Conservation (phyloP, 1,140 invertebrate species). For the Elymnias hypermnestra region DNA sequence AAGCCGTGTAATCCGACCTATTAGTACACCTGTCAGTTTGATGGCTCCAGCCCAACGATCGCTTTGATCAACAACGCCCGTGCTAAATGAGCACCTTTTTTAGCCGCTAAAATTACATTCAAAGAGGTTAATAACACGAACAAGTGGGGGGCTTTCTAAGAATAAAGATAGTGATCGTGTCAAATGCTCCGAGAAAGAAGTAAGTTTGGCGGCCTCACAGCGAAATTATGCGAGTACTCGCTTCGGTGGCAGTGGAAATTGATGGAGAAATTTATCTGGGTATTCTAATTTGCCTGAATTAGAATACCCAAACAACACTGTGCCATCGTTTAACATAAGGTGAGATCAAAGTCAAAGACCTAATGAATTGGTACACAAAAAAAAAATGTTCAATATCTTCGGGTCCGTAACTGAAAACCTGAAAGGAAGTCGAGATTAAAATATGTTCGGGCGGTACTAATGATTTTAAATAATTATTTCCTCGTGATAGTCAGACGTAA, state of each 20-base stretch:
- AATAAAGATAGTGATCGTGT: constrained; percentile 50
- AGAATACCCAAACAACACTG: too few relatives aligned
- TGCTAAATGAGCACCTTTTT: constrained; percentile 54
- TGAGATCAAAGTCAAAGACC: too few relatives aligned
- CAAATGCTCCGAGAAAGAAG: constrained; percentile 32
- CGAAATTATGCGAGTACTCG: too few relatives aligned
- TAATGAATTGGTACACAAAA: too few relatives aligned
- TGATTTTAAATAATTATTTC: constrained; percentile 32
- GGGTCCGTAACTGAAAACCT: constrained; percentile 42
- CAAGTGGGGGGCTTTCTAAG: constrained; percentile 40
- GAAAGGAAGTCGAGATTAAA: constrained; percentile 46
- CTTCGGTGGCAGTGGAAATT: too few relatives aligned
- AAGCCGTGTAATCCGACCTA: constrained; percentile 49
- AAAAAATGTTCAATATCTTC: background rate
- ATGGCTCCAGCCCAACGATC: constrained; percentile 32
- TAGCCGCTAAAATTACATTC: constrained; percentile 49
- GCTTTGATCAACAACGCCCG: constrained; percentile 56
- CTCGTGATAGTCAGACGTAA: constrained; percentile 14
- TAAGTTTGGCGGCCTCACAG: too few relatives aligned
- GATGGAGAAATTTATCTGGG: too few relatives aligned
- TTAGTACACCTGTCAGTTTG: constrained; percentile 55
- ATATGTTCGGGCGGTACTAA: constrained; percentile 29
- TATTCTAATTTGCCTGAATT: too few relatives aligned
- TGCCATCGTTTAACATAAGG: too few relatives aligned
- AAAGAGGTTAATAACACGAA: constrained; percentile 58